Evolutionary conservation across 2,888 invertebrate species (phyloP).

Genomic region (Idaea straminata): DNA sequence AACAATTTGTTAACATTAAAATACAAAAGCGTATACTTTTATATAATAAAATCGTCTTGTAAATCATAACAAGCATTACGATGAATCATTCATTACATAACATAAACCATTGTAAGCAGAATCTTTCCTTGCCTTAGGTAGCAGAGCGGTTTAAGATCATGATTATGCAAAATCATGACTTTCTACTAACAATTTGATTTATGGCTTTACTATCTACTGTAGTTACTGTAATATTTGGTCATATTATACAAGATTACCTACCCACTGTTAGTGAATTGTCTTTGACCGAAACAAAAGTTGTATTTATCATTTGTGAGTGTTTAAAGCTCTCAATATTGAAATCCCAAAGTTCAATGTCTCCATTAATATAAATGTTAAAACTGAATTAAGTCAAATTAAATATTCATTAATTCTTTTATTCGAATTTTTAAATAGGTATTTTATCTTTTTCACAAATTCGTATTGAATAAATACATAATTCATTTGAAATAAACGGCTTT

Average conservation of each 20-base stretch:
- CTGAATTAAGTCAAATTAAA: neutral
- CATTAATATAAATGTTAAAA: slow-evolving; percentile 7
- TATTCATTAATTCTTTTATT: slow-evolving; percentile 4
- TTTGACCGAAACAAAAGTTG: neutral
- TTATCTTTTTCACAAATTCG: neutral
- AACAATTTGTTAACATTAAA: slow-evolving; percentile 8
- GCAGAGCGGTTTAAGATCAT: slow-evolving; percentile 31
- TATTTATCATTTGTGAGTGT: neutral
- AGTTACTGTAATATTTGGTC: neutral
- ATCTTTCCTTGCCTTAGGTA: slow-evolving; percentile 36
- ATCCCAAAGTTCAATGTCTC: neutral
- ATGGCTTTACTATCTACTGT: slow-evolving; percentile 5
- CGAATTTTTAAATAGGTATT: neutral
- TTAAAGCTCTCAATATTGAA: neutral
- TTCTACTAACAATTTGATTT: slow-evolving; percentile 42
- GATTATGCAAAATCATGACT: slow-evolving; percentile 51
- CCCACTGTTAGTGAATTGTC: neutral
- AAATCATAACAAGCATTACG: slow-evolving; percentile 27
- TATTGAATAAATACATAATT: neutral
- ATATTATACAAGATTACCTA: neutral
- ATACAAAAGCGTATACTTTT: slow-evolving; percentile 17
- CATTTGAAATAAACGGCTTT: slow-evolving; percentile 3
- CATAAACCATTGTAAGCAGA: slow-evolving; percentile 43
- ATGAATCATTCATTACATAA: slow-evolving; percentile 47
- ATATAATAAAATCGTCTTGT: slow-evolving; percentile 16